Percentiles rank a stretch among this genome's conserved stretches.
Evolutionary conservation across 2,888 invertebrate genomes (phyloP).

Genomic region (Dioctria rufipes): DNA sequence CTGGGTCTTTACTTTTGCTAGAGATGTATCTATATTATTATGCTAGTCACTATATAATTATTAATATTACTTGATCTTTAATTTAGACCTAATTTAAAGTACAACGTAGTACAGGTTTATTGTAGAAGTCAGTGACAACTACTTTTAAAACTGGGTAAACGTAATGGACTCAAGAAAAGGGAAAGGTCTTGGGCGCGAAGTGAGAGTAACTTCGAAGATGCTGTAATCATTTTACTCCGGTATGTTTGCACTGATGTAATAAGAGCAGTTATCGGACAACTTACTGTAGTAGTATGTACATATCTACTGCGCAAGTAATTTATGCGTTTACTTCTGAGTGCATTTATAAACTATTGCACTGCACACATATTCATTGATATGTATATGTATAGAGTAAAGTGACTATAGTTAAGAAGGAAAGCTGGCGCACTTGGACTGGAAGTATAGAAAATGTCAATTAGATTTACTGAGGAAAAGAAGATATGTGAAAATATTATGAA

Average conservation of each 20-base stretch:
- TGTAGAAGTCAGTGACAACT: constrained; percentile 27
- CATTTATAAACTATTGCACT: too few species aligned
- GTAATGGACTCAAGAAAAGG: constrained; percentile 26
- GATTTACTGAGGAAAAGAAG: too few species aligned
- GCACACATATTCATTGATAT: not conserved
- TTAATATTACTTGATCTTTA: too few species aligned
- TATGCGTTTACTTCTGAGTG: too few species aligned
- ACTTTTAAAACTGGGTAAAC: constrained; percentile 21
- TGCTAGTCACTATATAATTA: too few species aligned
- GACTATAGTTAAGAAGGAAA: too few species aligned
- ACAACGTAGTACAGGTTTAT: not conserved
- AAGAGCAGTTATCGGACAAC: constrained; percentile 6
- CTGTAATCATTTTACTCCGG: constrained; percentile 5
- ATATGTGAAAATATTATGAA: too few species aligned
- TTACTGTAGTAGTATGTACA: not conserved
- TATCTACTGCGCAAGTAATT: too few species aligned
- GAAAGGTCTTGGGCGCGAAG: constrained; percentile 21
- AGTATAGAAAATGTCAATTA: too few species aligned
- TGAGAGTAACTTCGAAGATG: constrained; percentile 30
- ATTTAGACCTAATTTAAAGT: too few species aligned
- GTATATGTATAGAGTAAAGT: too few species aligned
- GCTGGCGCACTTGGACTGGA: too few species aligned
- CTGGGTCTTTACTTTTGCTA: not conserved
- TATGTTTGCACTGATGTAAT: constrained; percentile 28
- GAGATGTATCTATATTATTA: not conserved